phyloP scores from a whole-genome alignment of 2,113 vertebrate species.

The Notothenia rossii region DNA sequence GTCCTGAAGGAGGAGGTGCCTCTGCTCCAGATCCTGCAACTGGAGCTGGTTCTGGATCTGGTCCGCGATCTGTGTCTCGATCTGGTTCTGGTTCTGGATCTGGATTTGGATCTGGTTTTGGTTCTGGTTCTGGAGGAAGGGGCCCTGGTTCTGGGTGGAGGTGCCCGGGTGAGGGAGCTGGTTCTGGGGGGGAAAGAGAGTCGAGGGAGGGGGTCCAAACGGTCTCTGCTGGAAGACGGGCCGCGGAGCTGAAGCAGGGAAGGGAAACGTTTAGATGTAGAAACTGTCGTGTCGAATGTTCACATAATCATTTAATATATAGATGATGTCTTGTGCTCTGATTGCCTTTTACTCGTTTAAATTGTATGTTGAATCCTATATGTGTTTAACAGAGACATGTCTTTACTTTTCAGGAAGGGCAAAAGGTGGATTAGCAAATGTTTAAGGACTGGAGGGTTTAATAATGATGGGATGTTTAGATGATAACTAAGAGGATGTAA shows the following conservation, averaged over 20 bases:
- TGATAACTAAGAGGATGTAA: too few relatives aligned
- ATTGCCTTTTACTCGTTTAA: too few relatives aligned
- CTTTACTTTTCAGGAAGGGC: too few relatives aligned
- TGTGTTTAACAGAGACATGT: too few relatives aligned
- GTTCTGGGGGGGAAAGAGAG: conserved; percentile 76
- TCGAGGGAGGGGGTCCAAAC: conserved; percentile 15
- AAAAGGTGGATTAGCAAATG: too few relatives aligned
- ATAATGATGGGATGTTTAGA: too few relatives aligned
- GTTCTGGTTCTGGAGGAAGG: conserved; percentile 28
- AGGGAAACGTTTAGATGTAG: too few relatives aligned
- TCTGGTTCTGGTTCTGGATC: conserved; percentile 54
- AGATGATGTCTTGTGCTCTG: too few relatives aligned
- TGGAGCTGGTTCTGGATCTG: conserved; percentile 82
- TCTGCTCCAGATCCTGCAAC: conserved; percentile 83
- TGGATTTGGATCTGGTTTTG: conserved; percentile 22
- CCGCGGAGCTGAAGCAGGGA: conserved; percentile 39
- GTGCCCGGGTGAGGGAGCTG: conserved; percentile 49
- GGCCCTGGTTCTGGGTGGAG: neutral
- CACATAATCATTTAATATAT: too few relatives aligned
- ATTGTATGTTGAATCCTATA: too few relatives aligned
- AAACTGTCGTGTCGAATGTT: too few relatives aligned
- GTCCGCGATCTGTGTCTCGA: conserved; percentile 59
- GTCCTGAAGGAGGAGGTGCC: conserved; percentile 91
- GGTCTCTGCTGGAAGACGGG: conserved; percentile 59
- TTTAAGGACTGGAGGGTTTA: too few relatives aligned